These are phyloP conservation scores for Lycophotia porphyrea DNA, from an alignment of 2,888 invertebrate species.

Conservation along the genomic window DNA sequence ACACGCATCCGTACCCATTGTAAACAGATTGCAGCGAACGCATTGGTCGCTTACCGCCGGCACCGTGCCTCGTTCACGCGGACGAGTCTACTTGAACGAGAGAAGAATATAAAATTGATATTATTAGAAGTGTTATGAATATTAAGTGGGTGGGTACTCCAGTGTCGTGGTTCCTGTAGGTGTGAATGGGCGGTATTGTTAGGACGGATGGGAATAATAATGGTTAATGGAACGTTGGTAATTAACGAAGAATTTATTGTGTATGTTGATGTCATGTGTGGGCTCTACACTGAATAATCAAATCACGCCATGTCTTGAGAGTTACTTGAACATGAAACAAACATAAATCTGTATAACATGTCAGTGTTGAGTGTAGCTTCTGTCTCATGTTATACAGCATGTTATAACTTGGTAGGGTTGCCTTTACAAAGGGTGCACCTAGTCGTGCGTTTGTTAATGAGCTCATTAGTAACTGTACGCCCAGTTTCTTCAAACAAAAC, in stretches of 20 bases:
- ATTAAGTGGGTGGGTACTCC: slow-evolving; percentile 52
- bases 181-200: slow-evolving; percentile 56
- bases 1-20: slow-evolving; percentile 72
- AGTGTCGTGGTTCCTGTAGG: slow-evolving; percentile 60
- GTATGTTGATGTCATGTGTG: slow-evolving; percentile 22
- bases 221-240: slow-evolving; percentile 35
- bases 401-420: slow-evolving; percentile 31
- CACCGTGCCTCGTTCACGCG: slow-evolving; percentile 61
- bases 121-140: slow-evolving; percentile 59
- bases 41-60: slow-evolving; percentile 69
- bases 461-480: slow-evolving; percentile 52
- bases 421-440: slow-evolving; percentile 48
- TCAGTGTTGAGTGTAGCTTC: background rate
- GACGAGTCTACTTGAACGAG: slow-evolving; percentile 57
- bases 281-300: slow-evolving; percentile 13
- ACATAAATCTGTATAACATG: background rate
- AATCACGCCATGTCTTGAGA: background rate
- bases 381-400: slow-evolving; percentile 17
- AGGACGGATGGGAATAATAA: slow-evolving; percentile 55
- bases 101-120: slow-evolving; percentile 59
- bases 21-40: slow-evolving; percentile 74
- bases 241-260: slow-evolving; percentile 41
- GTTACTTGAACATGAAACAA: background rate
- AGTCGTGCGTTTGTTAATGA: slow-evolving; percentile 60
- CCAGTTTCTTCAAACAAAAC: slow-evolving; percentile 47